Base-by-base conservation (phyloP, 1,140 invertebrate species). In the Magallana ariakensis region DNA sequence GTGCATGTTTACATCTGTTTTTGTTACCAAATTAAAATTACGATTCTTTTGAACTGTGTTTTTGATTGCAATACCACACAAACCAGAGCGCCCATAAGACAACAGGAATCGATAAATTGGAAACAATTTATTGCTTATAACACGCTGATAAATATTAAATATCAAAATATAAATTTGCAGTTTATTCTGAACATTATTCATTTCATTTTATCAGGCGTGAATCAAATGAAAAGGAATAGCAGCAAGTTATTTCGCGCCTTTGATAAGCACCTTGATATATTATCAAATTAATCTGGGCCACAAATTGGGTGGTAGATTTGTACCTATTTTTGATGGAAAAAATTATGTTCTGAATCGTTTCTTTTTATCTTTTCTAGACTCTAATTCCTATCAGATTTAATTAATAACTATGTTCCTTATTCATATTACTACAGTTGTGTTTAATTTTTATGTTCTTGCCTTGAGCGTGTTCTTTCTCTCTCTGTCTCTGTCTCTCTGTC, bases 271-370 rank as follows among this genome's bases (percentile, higher is more conserved):
- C 58, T 60, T 60, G 58, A 60, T 60, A 60, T 16, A 60, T 60
- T 13, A 60, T 13, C n/a, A n/a, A n/a, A 60, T 60, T 60, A 60
- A 60, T 60, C 58, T 13, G 58, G n/a, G 58, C 15, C 58, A 60
- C 58, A 60, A 60, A 60, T 60, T 60, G 58, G 58, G 58, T 60
- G 58, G 58, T 60, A 60, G n/a, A 60, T 60, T 60, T 60, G n/a
- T 46, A 46, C n/a, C 58, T 60, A 60, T 15, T 16, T 60, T 60
- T 60, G n/a, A 60, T 60, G 15, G 58, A 60, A 60, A n/a, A 60
- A 60, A 60, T 60, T 16, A 46, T 46, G 6, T 60, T 60, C 58
- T 60, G 13, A 13, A 13, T 60, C 58, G 15, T 60, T 46, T 60
- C 58, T 60, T 60, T 60, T 60, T n/a, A 60, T 60, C 15, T 60